These are phyloP conservation scores for Paralvinella palmiformis DNA, from an alignment of 1,140 invertebrate species.

Conservation along the genomic window DNA sequence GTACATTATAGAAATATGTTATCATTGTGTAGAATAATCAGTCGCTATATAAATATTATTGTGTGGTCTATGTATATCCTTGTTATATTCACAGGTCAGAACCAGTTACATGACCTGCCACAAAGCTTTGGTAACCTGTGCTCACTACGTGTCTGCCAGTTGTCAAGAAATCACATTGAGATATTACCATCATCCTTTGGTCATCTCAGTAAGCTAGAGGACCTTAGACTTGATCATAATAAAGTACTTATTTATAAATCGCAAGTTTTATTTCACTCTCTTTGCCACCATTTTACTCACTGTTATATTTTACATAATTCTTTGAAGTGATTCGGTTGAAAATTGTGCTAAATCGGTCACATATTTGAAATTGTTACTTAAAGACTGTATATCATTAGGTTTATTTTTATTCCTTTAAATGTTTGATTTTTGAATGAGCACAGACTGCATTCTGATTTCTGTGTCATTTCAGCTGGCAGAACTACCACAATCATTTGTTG, in stretches of 20 bases:
- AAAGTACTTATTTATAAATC: slow-evolving; percentile 22
- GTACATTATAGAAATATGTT: background rate
- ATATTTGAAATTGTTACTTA: background rate
- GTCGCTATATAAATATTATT: no score
- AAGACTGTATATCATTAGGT: background rate
- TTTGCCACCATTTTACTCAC: background rate
- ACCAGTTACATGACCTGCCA: slow-evolving; percentile 35
- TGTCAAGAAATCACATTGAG: slow-evolving; percentile 37
- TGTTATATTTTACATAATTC: background rate
- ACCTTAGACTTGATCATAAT: slow-evolving; percentile 39
- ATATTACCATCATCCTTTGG: slow-evolving; percentile 35
- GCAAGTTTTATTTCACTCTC: background rate
- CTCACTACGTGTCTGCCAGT: slow-evolving; percentile 30
- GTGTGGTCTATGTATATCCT: no score
- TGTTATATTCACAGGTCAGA: slow-evolving; percentile 34
- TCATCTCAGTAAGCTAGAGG: slow-evolving; percentile 29
- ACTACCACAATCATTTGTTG: slow-evolving; percentile 35
- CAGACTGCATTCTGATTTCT: background rate
- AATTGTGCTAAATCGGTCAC: no score
- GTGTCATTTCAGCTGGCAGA: slow-evolving; percentile 31
- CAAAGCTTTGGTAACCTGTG: slow-evolving; percentile 35
- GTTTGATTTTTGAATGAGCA: no score
- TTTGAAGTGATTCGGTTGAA: background rate
- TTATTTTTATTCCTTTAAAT: background rate
- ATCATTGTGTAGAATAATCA: background rate